Base-by-base conservation (phyloP, 2,113 vertebrate genomes). In the Pterocles orientalis region DNA sequence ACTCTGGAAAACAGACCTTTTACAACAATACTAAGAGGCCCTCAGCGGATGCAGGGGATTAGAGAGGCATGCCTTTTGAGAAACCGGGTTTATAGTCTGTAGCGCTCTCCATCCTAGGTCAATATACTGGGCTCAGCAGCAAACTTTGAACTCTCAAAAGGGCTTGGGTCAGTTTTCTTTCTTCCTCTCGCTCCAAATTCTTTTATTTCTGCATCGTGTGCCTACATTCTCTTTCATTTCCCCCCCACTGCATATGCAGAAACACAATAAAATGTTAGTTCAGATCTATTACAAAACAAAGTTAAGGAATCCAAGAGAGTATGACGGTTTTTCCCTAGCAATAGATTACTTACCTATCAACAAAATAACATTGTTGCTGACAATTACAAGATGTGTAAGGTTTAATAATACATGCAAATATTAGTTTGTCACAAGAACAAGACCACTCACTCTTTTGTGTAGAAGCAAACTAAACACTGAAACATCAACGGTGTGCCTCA, bases 1-100 rank as follows among this genome's bases (percentile, higher is more conserved):
- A 97, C 82, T 70, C 86, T 97, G 96, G 94, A 97, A 97, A 95
- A 88, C 91, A 95, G 96, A 94, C 90, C 95, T 96, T 95, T 95
- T 96, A 98, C 89, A 90, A 65, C 94, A 96, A 96, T 86, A 94
- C 77, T 86, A 90, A 94, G 92, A 94, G 86, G 84, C 87, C 85
- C 93, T 82, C 80, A 88, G 92, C 26, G 54, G 97, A 98, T 95
- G 93, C 86, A 96, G 92, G 61, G 95, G 97, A 97, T 97, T 97
- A 97, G 86, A 92, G 71, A 97, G 88, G 94, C 91, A 92, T 97
- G 96, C 76, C 95, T 98, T 97, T 91, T 92, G 83, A 96, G 91
- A 91, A 97, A 94, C 71, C 72, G 96, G 83, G 58, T 95, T 95
- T 75, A 91, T 36, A 92, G 61, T 61, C 76, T 75, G 47, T 7